Evolutionary conservation across 1,140 invertebrate genomes (phyloP).

Genomic region (Trichomalopsis sarcophagae): DNA sequence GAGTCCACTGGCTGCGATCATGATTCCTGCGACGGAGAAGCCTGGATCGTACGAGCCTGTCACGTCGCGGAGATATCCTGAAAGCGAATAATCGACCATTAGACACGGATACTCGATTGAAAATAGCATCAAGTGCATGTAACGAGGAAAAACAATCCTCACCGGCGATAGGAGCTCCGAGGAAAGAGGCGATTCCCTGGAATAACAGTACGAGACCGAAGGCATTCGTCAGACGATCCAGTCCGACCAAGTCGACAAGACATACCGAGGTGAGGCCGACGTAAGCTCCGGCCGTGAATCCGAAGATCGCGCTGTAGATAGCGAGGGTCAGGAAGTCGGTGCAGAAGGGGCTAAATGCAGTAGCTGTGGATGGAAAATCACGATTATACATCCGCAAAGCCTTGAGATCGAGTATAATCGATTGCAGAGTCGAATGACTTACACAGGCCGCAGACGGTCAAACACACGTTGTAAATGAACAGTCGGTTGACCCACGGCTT

Average conservation of each 20-base stretch:
- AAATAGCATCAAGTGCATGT: neutral
- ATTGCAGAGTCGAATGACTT: constrained; percentile 65
- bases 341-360: constrained; percentile 85
- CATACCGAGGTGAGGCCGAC: constrained; percentile 95
- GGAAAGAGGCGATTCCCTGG: constrained; percentile 92
- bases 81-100: neutral
- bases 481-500: constrained; percentile 92
- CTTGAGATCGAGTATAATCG: neutral
- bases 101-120: constrained; percentile 7
- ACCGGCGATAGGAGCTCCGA: constrained; percentile 93
- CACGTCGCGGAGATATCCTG: constrained; percentile 17
- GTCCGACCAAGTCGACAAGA: constrained; percentile 88
- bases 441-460: constrained; percentile 90
- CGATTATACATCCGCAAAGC: neutral
- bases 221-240: constrained; percentile 92
- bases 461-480: constrained; percentile 89
- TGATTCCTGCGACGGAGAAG: constrained; percentile 87
- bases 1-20: constrained; percentile 90
- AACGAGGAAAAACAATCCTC: constrained; percentile 57
- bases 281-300: constrained; percentile 93
- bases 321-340: constrained; percentile 81
- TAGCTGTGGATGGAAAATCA: constrained; percentile 79
- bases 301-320: constrained; percentile 88
- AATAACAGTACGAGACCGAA: constrained; percentile 94
- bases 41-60: constrained; percentile 81